phyloP scores from a whole-genome alignment of 1,140 invertebrate species.

The Euschistus heros region DNA sequence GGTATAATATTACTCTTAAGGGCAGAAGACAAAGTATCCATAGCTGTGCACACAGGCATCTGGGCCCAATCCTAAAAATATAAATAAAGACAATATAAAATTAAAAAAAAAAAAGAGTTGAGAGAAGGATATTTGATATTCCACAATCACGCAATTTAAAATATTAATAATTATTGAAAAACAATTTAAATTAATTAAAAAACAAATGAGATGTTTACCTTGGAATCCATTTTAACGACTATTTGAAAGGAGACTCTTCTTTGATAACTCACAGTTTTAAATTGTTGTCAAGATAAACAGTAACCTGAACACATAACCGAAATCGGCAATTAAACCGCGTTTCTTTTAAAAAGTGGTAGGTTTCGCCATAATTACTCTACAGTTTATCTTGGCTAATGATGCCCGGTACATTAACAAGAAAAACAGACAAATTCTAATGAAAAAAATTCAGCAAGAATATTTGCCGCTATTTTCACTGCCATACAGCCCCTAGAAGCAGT shows the following conservation, averaged over 20 bases:
- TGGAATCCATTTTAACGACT: not conserved
- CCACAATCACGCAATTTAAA: not conserved
- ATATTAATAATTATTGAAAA: too few species aligned
- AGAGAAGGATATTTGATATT: not conserved
- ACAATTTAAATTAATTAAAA: too few species aligned
- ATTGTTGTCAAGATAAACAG: slow-evolving; percentile 1
- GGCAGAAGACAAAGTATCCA: slow-evolving; percentile 64
- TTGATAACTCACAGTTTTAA: not conserved
- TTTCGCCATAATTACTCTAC: too few species aligned
- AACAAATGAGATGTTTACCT: not conserved
- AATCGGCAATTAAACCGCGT: too few species aligned
- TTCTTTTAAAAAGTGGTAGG: too few species aligned
- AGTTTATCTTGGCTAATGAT: too few species aligned
- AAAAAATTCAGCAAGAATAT: not conserved
- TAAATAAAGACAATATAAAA: not conserved
- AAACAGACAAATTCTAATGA: too few species aligned
- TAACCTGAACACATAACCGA: not conserved
- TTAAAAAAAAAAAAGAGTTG: not conserved
- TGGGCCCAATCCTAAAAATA: slow-evolving; percentile 26
- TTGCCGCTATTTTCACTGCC: slow-evolving; percentile 14
- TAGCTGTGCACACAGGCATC: slow-evolving; percentile 50
- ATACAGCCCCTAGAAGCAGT: not conserved
- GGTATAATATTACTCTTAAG: slow-evolving; percentile 74
- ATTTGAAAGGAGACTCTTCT: too few species aligned
- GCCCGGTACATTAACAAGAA: too few species aligned